A percentile compares a stretch with the other conserved stretches of the same genome.
Evolutionary conservation across 1,140 invertebrate genomes (phyloP).

Genomic region (Drosophila serrata): DNA sequence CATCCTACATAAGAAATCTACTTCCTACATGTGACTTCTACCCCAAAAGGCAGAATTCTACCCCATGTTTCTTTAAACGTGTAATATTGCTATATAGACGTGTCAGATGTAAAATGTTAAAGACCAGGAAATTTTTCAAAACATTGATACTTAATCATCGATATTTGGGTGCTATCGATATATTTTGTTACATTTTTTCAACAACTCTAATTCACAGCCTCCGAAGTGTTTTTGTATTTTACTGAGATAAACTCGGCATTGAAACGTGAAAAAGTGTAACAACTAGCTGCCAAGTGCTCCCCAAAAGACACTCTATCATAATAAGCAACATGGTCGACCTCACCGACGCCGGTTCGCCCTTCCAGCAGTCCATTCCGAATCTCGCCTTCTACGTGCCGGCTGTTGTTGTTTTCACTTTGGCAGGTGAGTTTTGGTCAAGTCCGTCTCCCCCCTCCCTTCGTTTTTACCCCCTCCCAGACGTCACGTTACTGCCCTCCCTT

Average conservation of each 20-base stretch:
- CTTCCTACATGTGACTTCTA: too few relatives aligned
- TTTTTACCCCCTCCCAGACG: background rate
- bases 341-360: slow-evolving; percentile 86
- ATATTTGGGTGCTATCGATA: too few relatives aligned
- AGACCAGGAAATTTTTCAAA: too few relatives aligned
- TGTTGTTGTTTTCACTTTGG: slow-evolving; percentile 89
- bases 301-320: slow-evolving; percentile 13
- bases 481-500: background rate
- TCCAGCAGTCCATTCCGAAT: slow-evolving; percentile 93
- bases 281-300: slow-evolving; percentile 22
- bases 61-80: too few relatives aligned
- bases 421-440: slow-evolving; percentile 87
- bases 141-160: too few relatives aligned
- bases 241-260: slow-evolving; percentile 57
- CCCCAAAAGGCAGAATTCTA: too few relatives aligned
- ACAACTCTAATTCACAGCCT: too few relatives aligned
- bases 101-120: too few relatives aligned
- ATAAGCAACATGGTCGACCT: slow-evolving; percentile 87
- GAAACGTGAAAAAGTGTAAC: slow-evolving; percentile 9
- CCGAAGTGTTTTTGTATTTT: too few relatives aligned
- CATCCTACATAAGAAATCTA: too few relatives aligned
- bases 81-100: too few relatives aligned
- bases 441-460: background rate
- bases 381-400: slow-evolving; percentile 91
- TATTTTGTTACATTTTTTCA: too few relatives aligned